A percentile compares a stretch with the other conserved stretches of the same genome.
Conservation (phyloP, 2,797 vertebrate genomes). For the Xiphorhynchus erythropygius region DNA sequence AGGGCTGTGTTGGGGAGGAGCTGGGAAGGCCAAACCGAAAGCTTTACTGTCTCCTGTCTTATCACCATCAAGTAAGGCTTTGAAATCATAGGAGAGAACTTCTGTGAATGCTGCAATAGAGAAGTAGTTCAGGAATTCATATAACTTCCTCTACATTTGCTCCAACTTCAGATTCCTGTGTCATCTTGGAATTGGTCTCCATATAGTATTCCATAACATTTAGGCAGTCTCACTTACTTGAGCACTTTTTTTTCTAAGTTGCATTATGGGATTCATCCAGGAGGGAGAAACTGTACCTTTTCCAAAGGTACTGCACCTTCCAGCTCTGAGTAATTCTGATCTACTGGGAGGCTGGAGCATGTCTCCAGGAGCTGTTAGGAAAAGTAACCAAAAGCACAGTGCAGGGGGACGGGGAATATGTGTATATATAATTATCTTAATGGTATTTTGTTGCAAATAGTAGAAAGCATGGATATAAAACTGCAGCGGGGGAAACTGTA, state of each 20-base stretch:
- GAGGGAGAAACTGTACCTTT: conserved; percentile 57
- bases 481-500: conserved; percentile 59
- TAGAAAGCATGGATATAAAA: conserved; percentile 74
- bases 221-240: conserved; percentile 62
- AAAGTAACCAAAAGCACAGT: conserved; percentile 72
- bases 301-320: conserved; percentile 33
- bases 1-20: background rate
- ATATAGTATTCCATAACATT: background rate
- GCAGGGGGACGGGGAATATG: conserved; percentile 45
- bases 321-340: background rate
- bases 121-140: background rate
- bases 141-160: background rate
- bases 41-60: conserved; percentile 40
- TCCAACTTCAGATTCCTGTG: conserved; percentile 44
- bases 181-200: conserved; percentile 27
- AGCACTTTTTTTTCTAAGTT: conserved; percentile 66
- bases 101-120: conserved; percentile 43
- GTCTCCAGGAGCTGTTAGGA: conserved; percentile 34
- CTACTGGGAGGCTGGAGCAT: conserved; percentile 27
- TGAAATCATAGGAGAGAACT: conserved; percentile 21
- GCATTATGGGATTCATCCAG: conserved; percentile 59
- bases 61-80: background rate
- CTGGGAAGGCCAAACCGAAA: background rate
- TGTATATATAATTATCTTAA: conserved; percentile 70
- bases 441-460: conserved; percentile 73